Conservation (phyloP, 2,113 vertebrate species). For the Hippolais icterina region DNA sequence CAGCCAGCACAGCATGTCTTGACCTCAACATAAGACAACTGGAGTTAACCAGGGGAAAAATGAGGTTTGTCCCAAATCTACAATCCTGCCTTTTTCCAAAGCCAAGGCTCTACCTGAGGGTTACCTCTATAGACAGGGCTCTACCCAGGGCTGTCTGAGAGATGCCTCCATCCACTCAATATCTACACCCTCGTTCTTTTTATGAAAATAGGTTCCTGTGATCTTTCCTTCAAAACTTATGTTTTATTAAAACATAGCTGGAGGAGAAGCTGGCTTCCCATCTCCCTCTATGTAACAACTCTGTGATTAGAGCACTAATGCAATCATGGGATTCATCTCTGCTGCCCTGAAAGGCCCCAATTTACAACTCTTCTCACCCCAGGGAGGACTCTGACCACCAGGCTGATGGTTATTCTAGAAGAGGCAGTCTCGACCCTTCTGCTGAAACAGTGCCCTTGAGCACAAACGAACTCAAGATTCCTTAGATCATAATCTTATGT, state of each 20-base stretch:
- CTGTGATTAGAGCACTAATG: constrained; percentile 43
- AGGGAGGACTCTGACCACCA: constrained; percentile 38
- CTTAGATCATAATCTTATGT: constrained; percentile 53
- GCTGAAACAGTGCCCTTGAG: constrained; percentile 57
- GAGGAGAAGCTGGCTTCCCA: constrained; percentile 55
- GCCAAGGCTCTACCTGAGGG: constrained; percentile 1
- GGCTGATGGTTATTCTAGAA: constrained; percentile 31
- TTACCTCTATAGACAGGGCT: constrained; percentile 8
- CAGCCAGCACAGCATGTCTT: background rate
- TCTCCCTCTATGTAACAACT: constrained; percentile 19
- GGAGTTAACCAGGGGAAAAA: background rate
- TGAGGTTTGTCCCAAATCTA: background rate
- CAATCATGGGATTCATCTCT: constrained; percentile 52
- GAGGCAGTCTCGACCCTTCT: constrained; percentile 41
- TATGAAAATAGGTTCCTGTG: constrained; percentile 63
- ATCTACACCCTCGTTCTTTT: constrained; percentile 54
- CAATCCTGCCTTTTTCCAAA: background rate
- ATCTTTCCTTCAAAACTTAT: constrained; percentile 66
- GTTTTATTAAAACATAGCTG: constrained; percentile 68
- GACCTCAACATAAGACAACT: background rate
- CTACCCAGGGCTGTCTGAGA: constrained; percentile 41
- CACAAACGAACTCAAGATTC: constrained; percentile 44
- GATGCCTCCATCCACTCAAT: constrained; percentile 38
- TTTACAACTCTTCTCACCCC: constrained; percentile 29
- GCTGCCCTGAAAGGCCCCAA: constrained; percentile 34